Conservation (phyloP, 2,113 vertebrate species). For the Merops nubicus region DNA sequence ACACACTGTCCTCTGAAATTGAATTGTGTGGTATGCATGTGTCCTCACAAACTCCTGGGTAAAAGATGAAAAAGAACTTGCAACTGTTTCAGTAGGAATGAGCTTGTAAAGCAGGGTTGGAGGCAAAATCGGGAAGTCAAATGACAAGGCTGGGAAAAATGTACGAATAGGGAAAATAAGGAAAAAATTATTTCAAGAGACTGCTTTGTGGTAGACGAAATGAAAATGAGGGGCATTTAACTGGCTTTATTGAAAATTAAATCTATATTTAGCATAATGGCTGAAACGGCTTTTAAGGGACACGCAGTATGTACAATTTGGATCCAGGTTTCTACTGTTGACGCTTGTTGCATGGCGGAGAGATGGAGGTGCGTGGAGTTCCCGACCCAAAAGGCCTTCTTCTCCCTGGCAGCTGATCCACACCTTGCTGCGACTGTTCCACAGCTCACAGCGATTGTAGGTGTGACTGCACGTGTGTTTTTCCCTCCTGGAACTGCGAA, state of each 20-base stretch:
- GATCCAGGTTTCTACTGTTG: not conserved
- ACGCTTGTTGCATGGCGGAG: not conserved
- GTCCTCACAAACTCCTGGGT: not conserved
- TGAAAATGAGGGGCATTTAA: not conserved
- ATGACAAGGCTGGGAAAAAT: not conserved
- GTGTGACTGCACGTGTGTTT: not conserved
- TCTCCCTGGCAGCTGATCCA: not conserved
- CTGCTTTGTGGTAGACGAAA: not conserved
- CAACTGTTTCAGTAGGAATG: not conserved
- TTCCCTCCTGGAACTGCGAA: not conserved
- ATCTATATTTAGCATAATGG: not conserved
- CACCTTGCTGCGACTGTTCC: not conserved
- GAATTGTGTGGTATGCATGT: rapidly evolving
- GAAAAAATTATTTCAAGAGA: not conserved
- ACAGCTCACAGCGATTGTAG: not conserved
- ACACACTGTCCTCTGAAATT: not conserved
- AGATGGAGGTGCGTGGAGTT: not conserved
- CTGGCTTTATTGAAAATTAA: not conserved
- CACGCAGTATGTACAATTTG: rapidly evolving
- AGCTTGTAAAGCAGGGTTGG: not conserved
- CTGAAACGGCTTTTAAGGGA: not conserved
- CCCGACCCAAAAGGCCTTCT: not conserved
- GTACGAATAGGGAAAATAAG: not conserved
- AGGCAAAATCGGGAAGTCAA: not conserved
- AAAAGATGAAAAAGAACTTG: not conserved